Percentiles rank a stretch among this genome's conserved stretches.
These are phyloP conservation scores for Dendrolimus punctatus DNA, from an alignment of 1,140 invertebrate genomes.

Conservation along the genomic window DNA sequence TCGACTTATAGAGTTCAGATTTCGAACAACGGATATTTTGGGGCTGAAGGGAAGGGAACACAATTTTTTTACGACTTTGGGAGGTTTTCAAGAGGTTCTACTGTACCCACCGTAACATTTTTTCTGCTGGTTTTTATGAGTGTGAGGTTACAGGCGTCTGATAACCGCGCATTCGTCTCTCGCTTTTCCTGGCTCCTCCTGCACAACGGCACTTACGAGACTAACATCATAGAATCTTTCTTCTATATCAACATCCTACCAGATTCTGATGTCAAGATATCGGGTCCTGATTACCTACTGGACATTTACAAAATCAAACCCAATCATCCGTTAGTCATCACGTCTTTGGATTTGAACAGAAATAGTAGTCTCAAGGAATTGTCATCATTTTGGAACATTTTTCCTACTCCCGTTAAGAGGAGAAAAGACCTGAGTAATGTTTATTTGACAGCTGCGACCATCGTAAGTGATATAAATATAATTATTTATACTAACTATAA, in stretches of 20 bases:
- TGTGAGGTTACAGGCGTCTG: conserved; percentile 30
- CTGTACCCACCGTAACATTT: no score
- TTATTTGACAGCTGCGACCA: conserved; percentile 28
- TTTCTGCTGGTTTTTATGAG: neutral
- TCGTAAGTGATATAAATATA: conserved; percentile 21
- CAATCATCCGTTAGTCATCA: conserved; percentile 20
- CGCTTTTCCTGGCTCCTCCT: conserved; percentile 48
- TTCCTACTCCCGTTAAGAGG: conserved; percentile 29
- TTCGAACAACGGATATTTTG: no score
- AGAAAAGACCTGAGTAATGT: conserved; percentile 35
- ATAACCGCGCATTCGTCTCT: conserved; percentile 37
- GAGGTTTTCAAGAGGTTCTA: no score
- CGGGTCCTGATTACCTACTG: conserved; percentile 17
- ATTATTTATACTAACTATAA: neutral
- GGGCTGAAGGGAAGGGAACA: no score
- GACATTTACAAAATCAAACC: conserved; percentile 41
- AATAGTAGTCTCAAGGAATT: conserved; percentile 9
- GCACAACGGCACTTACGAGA: conserved; percentile 20
- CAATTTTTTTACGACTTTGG: no score
- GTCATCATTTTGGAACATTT: conserved; percentile 14
- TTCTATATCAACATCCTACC: conserved; percentile 28
- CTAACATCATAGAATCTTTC: conserved; percentile 13
- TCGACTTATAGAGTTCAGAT: no score
- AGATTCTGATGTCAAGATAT: conserved; percentile 27
- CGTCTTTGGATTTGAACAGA: conserved; percentile 4